Conservation (phyloP, 2,888 invertebrate genomes). For the Choristoneura rosaceana region DNA sequence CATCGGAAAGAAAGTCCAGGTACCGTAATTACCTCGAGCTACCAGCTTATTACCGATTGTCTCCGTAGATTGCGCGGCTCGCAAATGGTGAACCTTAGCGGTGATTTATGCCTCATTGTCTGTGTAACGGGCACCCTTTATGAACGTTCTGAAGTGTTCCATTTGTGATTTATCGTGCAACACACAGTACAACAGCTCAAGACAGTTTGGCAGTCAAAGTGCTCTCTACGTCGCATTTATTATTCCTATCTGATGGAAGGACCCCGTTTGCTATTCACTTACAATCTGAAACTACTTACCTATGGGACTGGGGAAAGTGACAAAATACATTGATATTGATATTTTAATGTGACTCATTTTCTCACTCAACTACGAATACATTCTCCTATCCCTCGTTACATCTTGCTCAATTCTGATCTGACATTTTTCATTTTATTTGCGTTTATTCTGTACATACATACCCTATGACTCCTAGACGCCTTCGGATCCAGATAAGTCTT, state of each 20-base stretch:
- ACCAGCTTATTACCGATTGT: conserved; percentile 47
- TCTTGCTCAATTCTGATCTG: not conserved
- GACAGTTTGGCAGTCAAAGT: conserved; percentile 1
- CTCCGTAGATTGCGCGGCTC: conserved; percentile 42
- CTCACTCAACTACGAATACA: not conserved
- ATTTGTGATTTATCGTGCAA: conserved; percentile 32
- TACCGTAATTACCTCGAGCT: conserved; percentile 43
- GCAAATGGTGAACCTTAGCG: conserved; percentile 37
- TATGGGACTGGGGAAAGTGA: not conserved
- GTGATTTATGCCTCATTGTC: conserved; percentile 47
- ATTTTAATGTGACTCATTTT: not conserved
- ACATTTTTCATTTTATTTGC: not conserved
- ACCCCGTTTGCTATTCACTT: not conserved
- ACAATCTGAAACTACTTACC: not conserved
- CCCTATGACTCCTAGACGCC: conserved; percentile 97
- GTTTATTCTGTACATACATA: conserved; percentile 68
- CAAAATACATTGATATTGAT: not conserved
- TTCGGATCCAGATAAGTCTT: conserved; percentile 98
- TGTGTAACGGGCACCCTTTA: conserved; percentile 41
- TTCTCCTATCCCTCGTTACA: no score
- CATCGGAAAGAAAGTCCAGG: conserved; percentile 37
- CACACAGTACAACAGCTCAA: not conserved
- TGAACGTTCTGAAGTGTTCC: conserved; percentile 24
- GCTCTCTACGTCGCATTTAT: not conserved
- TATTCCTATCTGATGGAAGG: not conserved